Conservation (phyloP, 2,888 invertebrate genomes). For the Penaeus monodon region DNA sequence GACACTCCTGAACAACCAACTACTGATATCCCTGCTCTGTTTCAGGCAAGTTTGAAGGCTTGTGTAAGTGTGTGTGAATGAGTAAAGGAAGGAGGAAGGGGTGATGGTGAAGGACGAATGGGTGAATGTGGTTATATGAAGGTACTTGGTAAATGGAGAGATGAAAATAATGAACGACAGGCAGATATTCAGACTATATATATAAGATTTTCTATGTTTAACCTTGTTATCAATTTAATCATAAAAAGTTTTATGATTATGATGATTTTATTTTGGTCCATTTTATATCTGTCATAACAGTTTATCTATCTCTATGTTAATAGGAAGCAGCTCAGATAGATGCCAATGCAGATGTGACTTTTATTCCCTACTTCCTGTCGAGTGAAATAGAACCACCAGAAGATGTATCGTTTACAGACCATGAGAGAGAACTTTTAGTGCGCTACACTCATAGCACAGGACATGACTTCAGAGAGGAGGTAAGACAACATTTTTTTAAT, state of each 20-base stretch:
- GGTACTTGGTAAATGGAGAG: too few relatives aligned
- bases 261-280: too few relatives aligned
- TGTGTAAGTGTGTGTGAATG: background rate
- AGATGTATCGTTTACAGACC: conserved; percentile 51
- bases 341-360: conserved; percentile 53
- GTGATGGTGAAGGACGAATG: too few relatives aligned
- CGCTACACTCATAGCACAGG: conserved; percentile 58
- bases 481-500: background rate
- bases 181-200: too few relatives aligned
- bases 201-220: too few relatives aligned
- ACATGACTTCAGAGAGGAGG: conserved; percentile 59
- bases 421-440: conserved; percentile 56
- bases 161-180: too few relatives aligned
- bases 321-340: conserved; percentile 57
- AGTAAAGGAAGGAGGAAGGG: too few relatives aligned
- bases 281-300: background rate
- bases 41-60: conserved; percentile 35
- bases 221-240: too few relatives aligned
- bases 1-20: conserved; percentile 64
- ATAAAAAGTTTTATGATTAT: too few relatives aligned
- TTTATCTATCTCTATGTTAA: background rate
- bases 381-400: conserved; percentile 54
- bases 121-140: too few relatives aligned
- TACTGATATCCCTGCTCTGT: conserved; percentile 61
- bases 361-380: conserved; percentile 52